Evolutionary conservation across 2,113 vertebrate genomes (phyloP), one percentile per base, ranked within the genome.

Genomic region (Mobula birostris): DNA sequence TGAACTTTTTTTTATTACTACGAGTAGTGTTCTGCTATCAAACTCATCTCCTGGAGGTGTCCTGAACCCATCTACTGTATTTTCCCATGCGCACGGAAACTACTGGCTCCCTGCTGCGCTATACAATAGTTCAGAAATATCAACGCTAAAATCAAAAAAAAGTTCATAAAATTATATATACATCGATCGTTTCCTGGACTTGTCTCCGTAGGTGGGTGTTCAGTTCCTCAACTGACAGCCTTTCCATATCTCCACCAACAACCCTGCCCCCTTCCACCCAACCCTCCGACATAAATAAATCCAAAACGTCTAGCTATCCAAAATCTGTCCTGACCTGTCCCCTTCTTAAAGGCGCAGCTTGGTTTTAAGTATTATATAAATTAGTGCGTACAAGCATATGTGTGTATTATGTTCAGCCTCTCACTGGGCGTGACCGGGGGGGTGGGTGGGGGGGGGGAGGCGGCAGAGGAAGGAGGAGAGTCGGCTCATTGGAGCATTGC

Each of bases 401-500:
- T 66, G 61, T 66, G 87, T 63, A n/a, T 85, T 27, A 58, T 85
- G 82, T 24, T 24, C 48, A 40, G 83, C 83, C 48, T 87, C 82
- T 58, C 63, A 14, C 19, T 87, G 83, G 83, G 83, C 83, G 83
- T 56, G 56, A 58, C 56, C 58, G 61, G 87, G 12, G 58, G 87
- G 3, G 87, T 29, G 29, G 61, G 87, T 7, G 48, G 36, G 48
- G 48, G 48, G 48, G 48, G 63, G 58, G 61, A 1, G 27, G 24
- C 1, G 80, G 11, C 11, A 17, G 48, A 79, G 21, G 79, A 17
- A 36, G 83, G 83, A 87, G 83, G 83, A 85, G 82, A 85, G 40
- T 85, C 82, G 82, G 48, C 82, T 85, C 82, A 85, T 85, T 85
- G 82, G 82, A 87, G 83, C 83, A 87, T 87, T 87, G 83, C 83